Conservation (phyloP, 2,888 invertebrate genomes). For the Cancer borealis region DNA sequence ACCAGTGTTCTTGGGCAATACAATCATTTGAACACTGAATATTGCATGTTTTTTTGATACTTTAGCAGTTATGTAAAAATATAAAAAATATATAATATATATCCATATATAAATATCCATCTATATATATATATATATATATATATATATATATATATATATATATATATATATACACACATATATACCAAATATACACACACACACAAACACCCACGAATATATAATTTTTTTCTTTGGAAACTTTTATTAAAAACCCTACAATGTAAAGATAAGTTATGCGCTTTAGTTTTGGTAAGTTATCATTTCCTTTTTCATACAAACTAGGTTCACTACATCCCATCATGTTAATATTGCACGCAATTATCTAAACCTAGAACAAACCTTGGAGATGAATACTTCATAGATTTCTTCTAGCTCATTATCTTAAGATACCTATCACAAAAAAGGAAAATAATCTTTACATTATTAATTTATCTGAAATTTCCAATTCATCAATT, state of each 20-base stretch:
- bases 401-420: too few species aligned
- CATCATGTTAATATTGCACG: too few species aligned
- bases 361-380: too few species aligned
- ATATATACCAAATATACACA: slow-evolving; percentile 15
- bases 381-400: too few species aligned
- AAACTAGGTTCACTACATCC: background rate
- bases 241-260: background rate
- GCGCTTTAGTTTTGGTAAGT: background rate
- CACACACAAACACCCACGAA: background rate
- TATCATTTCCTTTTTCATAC: background rate
- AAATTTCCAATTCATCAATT: background rate
- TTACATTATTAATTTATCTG: background rate
- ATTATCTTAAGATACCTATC: too few species aligned
- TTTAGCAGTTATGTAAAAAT: background rate
- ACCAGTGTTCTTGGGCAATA: background rate
- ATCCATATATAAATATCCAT: background rate
- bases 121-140: background rate
- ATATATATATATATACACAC: background rate
- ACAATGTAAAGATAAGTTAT: background rate
- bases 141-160: slow-evolving; percentile 7
- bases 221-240: background rate
- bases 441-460: too few species aligned
- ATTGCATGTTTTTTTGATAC: background rate
- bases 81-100: background rate
- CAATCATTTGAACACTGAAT: background rate